phyloP scores from a whole-genome alignment of 2,888 invertebrate genomes.

The Polyploca ridens region DNA sequence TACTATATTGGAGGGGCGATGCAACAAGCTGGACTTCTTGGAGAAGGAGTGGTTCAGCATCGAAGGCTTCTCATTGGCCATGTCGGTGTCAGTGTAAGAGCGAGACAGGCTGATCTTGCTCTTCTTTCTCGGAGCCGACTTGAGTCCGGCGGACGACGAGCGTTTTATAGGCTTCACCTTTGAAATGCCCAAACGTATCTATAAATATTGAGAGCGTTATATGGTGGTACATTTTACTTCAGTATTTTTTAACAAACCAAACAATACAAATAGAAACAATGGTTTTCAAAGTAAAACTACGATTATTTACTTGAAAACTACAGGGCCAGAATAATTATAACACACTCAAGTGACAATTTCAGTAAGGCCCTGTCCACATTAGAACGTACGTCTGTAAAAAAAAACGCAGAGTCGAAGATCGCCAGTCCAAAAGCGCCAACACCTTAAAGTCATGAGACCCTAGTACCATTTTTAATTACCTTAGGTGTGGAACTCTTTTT shows the following conservation, averaged over 20 bases:
- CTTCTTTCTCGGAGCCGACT: constrained; percentile 76
- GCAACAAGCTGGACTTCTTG: constrained; percentile 84
- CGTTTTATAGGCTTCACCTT: constrained; percentile 80
- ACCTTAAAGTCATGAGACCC: too few species aligned
- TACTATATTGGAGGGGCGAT: constrained; percentile 87
- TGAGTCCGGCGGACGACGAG: constrained; percentile 68
- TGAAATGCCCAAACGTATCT: constrained; percentile 79
- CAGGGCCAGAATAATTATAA: too few species aligned
- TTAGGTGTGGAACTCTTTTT: constrained; percentile 79
- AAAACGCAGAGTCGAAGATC: too few species aligned
- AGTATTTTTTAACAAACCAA: not conserved
- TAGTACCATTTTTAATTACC: constrained; percentile 42
- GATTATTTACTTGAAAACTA: too few species aligned
- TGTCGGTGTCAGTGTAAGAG: constrained; percentile 72
- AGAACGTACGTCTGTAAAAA: too few species aligned
- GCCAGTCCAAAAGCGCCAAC: too few species aligned
- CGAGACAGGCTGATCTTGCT: constrained; percentile 67
- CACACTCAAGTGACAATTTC: too few species aligned
- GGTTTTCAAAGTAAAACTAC: too few species aligned
- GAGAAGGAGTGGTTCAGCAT: constrained; percentile 84
- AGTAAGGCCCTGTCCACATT: too few species aligned
- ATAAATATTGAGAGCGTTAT: constrained; percentile 61
- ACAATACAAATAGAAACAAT: too few species aligned
- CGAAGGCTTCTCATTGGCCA: constrained; percentile 81
- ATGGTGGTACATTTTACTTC: constrained; percentile 17